Percentiles rank a stretch among this genome's conserved stretches.
Evolutionary conservation across 2,113 vertebrate genomes (phyloP).

Genomic region (Macrotis lagotis): DNA sequence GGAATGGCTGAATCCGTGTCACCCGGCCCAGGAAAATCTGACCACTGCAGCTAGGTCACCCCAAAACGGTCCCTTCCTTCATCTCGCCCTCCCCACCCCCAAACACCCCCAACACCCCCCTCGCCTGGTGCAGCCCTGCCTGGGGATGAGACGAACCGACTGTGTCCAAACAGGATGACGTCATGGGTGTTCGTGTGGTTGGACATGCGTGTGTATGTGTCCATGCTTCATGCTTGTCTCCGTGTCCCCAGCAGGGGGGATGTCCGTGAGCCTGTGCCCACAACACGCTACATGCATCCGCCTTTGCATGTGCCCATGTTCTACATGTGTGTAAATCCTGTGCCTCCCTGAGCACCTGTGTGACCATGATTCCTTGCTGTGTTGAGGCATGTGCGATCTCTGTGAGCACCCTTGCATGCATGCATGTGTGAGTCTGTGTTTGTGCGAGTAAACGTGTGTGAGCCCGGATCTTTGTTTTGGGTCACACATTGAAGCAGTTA

Average conservation of each 20-base stretch:
- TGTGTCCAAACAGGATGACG: too few species aligned
- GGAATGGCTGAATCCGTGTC: conserved; percentile 29
- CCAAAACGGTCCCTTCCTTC: neutral
- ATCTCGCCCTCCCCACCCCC: neutral
- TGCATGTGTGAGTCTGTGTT: neutral
- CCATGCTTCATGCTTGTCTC: neutral
- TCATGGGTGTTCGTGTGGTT: neutral
- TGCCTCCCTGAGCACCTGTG: too few species aligned
- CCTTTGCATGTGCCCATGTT: neutral
- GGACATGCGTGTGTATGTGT: neutral
- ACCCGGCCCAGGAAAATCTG: neutral
- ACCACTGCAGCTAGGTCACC: neutral
- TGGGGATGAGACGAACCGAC: neutral
- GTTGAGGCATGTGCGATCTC: neutral
- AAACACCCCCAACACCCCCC: neutral
- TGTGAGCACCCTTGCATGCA: neutral
- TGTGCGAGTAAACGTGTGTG: conserved; percentile 49
- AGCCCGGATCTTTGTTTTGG: conserved; percentile 60
- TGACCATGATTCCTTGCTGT: too few species aligned
- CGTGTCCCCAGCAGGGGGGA: neutral
- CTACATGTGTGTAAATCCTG: too few species aligned
- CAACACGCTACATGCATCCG: neutral
- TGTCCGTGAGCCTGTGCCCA: conserved; percentile 3
- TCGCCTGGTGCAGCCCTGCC: neutral
- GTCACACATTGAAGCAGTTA: conserved; percentile 81